phyloP scores from a whole-genome alignment of 2,888 invertebrate genomes.

The Lapara coniferarum region DNA sequence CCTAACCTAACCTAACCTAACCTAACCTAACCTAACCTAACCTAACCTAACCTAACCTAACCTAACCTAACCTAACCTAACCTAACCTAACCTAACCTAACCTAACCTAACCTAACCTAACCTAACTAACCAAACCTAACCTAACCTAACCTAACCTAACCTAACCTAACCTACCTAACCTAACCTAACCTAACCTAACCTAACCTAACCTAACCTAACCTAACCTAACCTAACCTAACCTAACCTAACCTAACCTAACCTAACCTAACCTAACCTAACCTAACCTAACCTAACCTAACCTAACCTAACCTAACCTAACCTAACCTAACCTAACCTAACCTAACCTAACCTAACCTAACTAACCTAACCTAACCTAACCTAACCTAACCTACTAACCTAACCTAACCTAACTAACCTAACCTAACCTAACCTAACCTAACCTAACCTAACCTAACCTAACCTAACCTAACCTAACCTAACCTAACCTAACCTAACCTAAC shows the following conservation, averaged over 20 bases:
- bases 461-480: conserved; percentile 36
- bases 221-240: conserved; percentile 31
- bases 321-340: conserved; percentile 33
- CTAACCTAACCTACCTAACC: too few species aligned
- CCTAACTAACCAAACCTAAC: conserved; percentile 29
- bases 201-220: conserved; percentile 30
- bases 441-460: conserved; percentile 36
- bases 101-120: conserved; percentile 23
- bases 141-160: conserved; percentile 30
- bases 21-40: conserved; percentile 29
- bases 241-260: conserved; percentile 34
- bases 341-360: conserved; percentile 32
- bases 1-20: conserved; percentile 29
- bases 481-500: conserved; percentile 36
- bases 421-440: conserved; percentile 38
- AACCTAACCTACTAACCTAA: too few species aligned
- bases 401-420: conserved; percentile 34
- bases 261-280: conserved; percentile 29
- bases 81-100: conserved; percentile 29
- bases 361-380: conserved; percentile 34
- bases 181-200: conserved; percentile 33
- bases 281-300: conserved; percentile 34
- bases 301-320: conserved; percentile 35
- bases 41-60: conserved; percentile 32
- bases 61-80: conserved; percentile 33